Evolutionary conservation across 2,113 vertebrate species (phyloP), one percentile per base, ranked within the genome.

Genomic region (Macroglossus sobrinus): DNA sequence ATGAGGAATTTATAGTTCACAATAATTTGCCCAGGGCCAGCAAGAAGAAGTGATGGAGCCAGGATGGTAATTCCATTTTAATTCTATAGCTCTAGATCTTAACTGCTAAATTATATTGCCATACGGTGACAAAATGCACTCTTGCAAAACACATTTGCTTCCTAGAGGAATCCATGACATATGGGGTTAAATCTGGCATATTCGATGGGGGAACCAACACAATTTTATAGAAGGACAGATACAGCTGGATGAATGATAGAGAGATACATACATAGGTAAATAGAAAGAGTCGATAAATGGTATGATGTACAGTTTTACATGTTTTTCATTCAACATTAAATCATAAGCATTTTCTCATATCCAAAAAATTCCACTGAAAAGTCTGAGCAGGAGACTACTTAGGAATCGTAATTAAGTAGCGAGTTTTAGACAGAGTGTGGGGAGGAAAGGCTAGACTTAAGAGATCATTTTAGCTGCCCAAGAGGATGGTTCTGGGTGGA

Each of bases 321-420:
- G 16, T 28, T 68, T 76, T 75, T 84, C 63, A 90, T 76, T 82
- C 33, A 84, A 74, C 38, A 84, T 89, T 74, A n/a, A 85, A 74
- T 74, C 47, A 26, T 80, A 50, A 40, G 18, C 57, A 91, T 96
- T 85, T 94, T 93, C 50, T 95, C 19, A 64, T 69, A 71, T 40
- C 22, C n/a, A 47, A 79, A 95, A 64, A 93, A 68, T 22, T 72
- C 45, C 90, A 91, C 7, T 43, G 68, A 57, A n/a, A 86, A 89
- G 40, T 91, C 16, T 76, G 53, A 90, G 57, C 15, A 84, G 74
- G 30, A 84, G 16, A 82, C 15, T 93, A 59, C 4, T 75, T 69
- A 45, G 40, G 64, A 82, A 69, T 78, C 30, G 28, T 89, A 61
- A 84, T 12, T 69, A 80, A 68, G 10, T 0, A 61, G 47, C 5